Evolutionary conservation across 30 jellyfish, hydroid and myxozoan genomes (phyloP).

Genomic region (Turritopsis dohrnii): DNA sequence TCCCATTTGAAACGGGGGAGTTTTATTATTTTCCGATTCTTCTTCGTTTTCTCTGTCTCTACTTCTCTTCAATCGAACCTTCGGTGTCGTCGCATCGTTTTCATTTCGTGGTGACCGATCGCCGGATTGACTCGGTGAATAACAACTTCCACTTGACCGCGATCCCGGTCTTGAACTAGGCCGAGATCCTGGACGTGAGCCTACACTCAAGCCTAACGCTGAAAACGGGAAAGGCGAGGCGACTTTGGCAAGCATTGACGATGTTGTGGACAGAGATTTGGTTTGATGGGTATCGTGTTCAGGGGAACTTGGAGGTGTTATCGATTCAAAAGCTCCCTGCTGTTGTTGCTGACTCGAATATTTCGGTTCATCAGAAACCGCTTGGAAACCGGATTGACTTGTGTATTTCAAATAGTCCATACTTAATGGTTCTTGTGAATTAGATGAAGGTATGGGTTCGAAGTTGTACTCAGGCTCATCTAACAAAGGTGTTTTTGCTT

Average conservation of each 20-base stretch:
- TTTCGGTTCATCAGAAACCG: not conserved
- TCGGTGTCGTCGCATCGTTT: not conserved
- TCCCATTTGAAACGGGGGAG: not conserved
- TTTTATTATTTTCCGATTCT: not conserved
- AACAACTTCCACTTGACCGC: constrained; percentile 46
- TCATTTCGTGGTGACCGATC: constrained; percentile 31
- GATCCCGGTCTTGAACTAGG: constrained; percentile 47
- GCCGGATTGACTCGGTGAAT: constrained; percentile 51
- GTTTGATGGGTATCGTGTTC: constrained; percentile 45
- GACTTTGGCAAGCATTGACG: constrained; percentile 18
- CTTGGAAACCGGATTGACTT: not conserved
- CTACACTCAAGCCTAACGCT: constrained; percentile 59
- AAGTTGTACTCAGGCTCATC: constrained; percentile 37
- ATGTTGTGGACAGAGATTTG: constrained; percentile 39
- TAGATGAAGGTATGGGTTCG: constrained; percentile 10
- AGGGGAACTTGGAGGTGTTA: constrained; percentile 95
- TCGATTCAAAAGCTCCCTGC: constrained; percentile 43
- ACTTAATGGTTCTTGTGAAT: not conserved
- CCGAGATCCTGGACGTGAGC: constrained; percentile 57
- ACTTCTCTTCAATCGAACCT: not conserved
- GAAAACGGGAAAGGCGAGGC: constrained; percentile 71
- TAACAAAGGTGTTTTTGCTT: constrained; percentile 37
- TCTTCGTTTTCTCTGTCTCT: not conserved
- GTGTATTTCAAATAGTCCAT: constrained; percentile 11
- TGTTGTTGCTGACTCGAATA: not conserved